Conservation (phyloP, 2,888 invertebrate species). For the Tenthredo notha region DNA sequence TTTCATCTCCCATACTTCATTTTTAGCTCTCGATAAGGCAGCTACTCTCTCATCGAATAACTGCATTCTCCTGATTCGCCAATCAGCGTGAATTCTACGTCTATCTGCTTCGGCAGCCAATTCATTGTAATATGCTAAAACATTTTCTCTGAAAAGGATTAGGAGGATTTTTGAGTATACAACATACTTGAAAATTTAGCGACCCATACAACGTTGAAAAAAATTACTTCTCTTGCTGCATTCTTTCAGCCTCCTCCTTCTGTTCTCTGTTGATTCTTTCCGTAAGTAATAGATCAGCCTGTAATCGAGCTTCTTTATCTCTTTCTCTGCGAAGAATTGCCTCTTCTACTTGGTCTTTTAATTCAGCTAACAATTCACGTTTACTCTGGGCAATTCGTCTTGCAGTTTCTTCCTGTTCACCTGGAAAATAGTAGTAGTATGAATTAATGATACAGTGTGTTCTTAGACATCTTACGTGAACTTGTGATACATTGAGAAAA, state of each 20-base stretch:
- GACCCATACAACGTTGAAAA: not conserved
- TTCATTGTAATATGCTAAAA: constrained; percentile 84
- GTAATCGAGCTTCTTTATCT: constrained; percentile 66
- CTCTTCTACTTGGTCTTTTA: constrained; percentile 71
- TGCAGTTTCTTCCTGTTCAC: constrained; percentile 65
- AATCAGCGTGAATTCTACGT: constrained; percentile 81
- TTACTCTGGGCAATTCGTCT: constrained; percentile 66
- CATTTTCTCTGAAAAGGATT: constrained; percentile 78
- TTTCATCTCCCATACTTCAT: constrained; percentile 47
- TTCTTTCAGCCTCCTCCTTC: constrained; percentile 63
- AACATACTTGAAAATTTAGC: constrained; percentile 62
- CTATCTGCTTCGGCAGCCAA: constrained; percentile 82
- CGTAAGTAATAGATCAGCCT: constrained; percentile 67
- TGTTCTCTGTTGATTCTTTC: constrained; percentile 64
- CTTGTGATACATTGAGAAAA: not conserved
- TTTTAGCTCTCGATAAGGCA: constrained; percentile 57
- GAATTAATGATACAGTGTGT: constrained; percentile 35
- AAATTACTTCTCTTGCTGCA: constrained; percentile 64
- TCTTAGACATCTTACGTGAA: constrained; percentile 6
- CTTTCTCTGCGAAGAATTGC: constrained; percentile 66
- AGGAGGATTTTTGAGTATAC: not conserved
- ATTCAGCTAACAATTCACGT: constrained; percentile 65
- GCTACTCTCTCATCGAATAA: constrained; percentile 69
- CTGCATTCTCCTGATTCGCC: constrained; percentile 80
- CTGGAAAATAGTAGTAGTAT: constrained; percentile 22